phyloP scores from a whole-genome alignment of 2,888 invertebrate genomes.

The Heliothis peltigera region DNA sequence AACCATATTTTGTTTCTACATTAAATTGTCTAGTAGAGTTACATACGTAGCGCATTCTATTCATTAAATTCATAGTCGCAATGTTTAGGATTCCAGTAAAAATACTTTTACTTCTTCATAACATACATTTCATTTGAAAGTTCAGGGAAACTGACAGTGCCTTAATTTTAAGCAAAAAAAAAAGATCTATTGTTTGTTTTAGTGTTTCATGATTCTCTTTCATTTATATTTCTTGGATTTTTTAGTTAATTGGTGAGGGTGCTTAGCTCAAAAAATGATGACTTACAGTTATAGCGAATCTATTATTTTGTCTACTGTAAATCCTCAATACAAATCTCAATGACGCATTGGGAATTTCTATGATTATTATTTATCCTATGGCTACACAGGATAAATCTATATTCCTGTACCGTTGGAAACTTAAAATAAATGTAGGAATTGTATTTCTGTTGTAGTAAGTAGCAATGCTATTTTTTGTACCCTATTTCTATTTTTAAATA shows the following conservation, averaged over 20 bases:
- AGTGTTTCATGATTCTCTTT: no score
- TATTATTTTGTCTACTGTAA: conserved; percentile 14
- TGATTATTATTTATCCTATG: conserved; percentile 51
- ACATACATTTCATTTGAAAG: no score
- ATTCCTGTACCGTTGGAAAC: conserved; percentile 20
- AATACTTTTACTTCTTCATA: background rate
- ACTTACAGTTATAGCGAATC: conserved; percentile 8
- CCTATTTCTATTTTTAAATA: conserved; percentile 12
- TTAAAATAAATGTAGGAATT: conserved; percentile 33
- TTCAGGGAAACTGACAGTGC: no score
- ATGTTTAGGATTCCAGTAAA: background rate
- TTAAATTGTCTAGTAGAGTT: background rate
- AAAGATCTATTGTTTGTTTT: no score
- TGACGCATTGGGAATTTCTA: conserved; percentile 56
- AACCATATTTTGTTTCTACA: background rate
- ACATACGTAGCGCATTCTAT: background rate
- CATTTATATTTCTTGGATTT: no score
- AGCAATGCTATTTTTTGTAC: conserved; percentile 17
- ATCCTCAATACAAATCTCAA: background rate
- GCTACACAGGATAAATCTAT: conserved; percentile 51
- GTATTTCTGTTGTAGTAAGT: conserved; percentile 12
- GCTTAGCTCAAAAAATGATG: conserved; percentile 2
- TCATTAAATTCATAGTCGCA: background rate
- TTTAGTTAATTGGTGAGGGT: no score
- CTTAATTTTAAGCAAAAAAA: no score